These are phyloP conservation scores for Macrotis lagotis DNA, from an alignment of 2,113 vertebrate genomes.

Conservation along the genomic window DNA sequence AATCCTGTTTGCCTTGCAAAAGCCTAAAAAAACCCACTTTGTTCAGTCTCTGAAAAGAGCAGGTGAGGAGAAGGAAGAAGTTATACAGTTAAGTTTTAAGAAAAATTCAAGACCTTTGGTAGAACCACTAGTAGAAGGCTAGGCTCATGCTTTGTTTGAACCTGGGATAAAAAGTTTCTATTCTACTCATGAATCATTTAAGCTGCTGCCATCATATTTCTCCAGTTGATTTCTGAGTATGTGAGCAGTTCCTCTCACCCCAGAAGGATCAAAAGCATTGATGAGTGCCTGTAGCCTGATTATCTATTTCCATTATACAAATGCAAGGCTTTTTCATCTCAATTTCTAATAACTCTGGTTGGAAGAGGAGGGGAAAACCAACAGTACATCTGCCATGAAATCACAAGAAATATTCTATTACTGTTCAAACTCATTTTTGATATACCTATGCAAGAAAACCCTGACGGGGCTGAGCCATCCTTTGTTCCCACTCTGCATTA, in stretches of 20 bases:
- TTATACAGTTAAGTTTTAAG: not conserved
- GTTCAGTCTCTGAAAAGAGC: constrained; percentile 8
- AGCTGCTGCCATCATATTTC: constrained; percentile 38
- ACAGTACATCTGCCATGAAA: constrained; percentile 35
- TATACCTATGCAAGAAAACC: constrained; percentile 29
- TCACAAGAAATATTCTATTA: constrained; percentile 52
- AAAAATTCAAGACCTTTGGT: constrained; percentile 8
- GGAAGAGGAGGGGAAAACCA: constrained; percentile 21
- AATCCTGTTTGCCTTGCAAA: no score
- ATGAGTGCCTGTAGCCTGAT: constrained; percentile 41
- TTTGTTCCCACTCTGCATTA: constrained; percentile 59
- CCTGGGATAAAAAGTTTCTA: constrained; percentile 30
- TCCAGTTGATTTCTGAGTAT: constrained; percentile 28
- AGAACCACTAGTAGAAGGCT: constrained; percentile 40
- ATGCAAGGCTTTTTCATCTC: constrained; percentile 49
- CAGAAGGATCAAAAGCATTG: constrained; percentile 40
- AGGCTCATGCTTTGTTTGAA: constrained; percentile 30
- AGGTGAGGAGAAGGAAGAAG: constrained; percentile 28
- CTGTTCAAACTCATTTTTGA: constrained; percentile 46
- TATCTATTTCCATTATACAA: constrained; percentile 51
- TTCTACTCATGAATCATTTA: constrained; percentile 45
- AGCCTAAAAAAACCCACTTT: constrained; percentile 23
- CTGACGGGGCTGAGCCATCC: constrained; percentile 32
- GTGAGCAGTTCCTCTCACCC: constrained; percentile 48
- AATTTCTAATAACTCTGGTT: constrained; percentile 39